Percentiles rank a stretch among this genome's conserved stretches.
Evolutionary conservation across 2,888 invertebrate species (phyloP).

Genomic region (Brachypterus glaber): DNA sequence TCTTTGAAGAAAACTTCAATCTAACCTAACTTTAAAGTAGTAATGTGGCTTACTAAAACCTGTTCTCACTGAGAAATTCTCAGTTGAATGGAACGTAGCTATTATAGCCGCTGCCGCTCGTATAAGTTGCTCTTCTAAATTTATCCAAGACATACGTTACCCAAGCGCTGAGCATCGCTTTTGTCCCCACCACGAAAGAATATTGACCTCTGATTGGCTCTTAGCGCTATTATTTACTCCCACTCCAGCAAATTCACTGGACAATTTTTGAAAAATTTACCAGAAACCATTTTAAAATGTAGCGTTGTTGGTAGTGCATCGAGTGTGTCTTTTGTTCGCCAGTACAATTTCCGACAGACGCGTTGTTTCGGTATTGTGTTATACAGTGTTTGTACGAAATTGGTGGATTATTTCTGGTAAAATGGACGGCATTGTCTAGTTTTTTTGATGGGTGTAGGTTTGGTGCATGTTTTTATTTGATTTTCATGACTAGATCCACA

Average conservation of each 20-base stretch:
- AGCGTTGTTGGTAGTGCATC: conserved; percentile 6
- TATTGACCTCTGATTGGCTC: conserved; percentile 9
- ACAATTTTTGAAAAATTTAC: conserved; percentile 31
- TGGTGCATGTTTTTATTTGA: conserved; percentile 54
- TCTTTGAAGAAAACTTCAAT: no score
- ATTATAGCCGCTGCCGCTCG: no score
- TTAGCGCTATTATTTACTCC: conserved; percentile 20
- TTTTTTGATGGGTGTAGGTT: conserved; percentile 65
- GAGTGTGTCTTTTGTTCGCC: neutral
- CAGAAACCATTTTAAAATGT: conserved; percentile 20
- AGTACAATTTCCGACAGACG: neutral
- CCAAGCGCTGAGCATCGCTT: conserved; percentile 10
- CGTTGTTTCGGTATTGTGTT: neutral
- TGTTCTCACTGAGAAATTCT: no score
- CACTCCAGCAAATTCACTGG: conserved; percentile 19
- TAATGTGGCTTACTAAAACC: no score
- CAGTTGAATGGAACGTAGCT: no score
- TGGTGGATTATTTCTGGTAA: conserved; percentile 1
- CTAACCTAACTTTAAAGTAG: no score
- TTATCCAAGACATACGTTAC: conserved; percentile 2
- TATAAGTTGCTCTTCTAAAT: no score
- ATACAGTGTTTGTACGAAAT: neutral
- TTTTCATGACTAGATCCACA: conserved; percentile 71
- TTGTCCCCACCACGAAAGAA: conserved; percentile 11
- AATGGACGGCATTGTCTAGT: neutral